A percentile compares a stretch with the other conserved stretches of the same genome.
Conservation (phyloP, 2,113 vertebrate genomes). For the Labeo rohita region DNA sequence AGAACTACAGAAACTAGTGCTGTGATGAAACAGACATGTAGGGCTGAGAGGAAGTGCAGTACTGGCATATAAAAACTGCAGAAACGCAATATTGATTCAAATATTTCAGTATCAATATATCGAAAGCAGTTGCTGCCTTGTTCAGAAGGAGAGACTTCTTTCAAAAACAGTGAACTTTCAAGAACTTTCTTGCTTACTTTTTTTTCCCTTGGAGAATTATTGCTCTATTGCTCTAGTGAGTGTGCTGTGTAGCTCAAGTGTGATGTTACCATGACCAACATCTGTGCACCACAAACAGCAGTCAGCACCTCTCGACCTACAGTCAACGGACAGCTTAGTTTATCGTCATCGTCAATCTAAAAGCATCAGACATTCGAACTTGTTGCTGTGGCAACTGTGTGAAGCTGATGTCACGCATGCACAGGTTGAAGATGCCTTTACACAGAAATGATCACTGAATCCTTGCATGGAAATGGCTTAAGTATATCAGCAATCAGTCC, state of each 20-base stretch:
- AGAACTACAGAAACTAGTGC: no score
- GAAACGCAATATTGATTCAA: no score
- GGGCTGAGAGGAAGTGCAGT: no score
- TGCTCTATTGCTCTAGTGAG: not conserved
- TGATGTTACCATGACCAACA: not conserved
- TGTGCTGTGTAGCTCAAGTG: not conserved
- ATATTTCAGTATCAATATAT: no score
- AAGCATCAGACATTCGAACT: not conserved
- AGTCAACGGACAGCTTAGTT: not conserved
- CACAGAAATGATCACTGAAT: not conserved
- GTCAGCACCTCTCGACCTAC: not conserved
- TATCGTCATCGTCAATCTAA: not conserved
- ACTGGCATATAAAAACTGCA: no score
- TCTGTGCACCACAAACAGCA: conserved; percentile 1
- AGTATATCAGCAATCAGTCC: conserved; percentile 1
- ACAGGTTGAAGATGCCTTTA: conserved; percentile 8
- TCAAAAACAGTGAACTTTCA: no score
- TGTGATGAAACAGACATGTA: no score
- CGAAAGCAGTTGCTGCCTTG: no score
- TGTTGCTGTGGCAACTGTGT: conserved; percentile 35
- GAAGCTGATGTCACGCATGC: conserved; percentile 17
- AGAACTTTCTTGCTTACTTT: no score
- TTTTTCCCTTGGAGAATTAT: not conserved
- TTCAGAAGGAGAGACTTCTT: no score
- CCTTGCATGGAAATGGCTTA: not conserved